phyloP scores from a whole-genome alignment of 2,888 invertebrate genomes.

The Seladonia tumulorum region DNA sequence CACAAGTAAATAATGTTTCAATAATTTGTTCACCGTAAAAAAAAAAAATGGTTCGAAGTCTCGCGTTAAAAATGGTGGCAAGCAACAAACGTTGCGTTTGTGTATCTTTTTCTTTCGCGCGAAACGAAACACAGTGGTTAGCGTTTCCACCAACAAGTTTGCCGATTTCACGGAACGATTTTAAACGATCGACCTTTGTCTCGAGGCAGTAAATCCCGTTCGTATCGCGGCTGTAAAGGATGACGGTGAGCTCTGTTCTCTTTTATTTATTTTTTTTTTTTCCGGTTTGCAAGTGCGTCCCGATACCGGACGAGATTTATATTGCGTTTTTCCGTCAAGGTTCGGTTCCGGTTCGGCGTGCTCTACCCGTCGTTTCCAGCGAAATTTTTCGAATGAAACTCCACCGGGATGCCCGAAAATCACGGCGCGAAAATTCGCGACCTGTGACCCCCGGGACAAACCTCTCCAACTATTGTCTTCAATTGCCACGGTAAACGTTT shows the following conservation, averaged over 20 bases:
- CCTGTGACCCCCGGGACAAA: not conserved
- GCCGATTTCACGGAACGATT: slow-evolving; percentile 16
- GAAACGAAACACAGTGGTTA: not conserved
- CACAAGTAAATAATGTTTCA: not conserved
- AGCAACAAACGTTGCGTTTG: not conserved
- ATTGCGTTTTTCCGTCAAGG: slow-evolving; percentile 10
- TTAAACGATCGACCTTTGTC: slow-evolving; percentile 16
- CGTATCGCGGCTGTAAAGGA: slow-evolving; percentile 21
- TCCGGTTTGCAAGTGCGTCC: not conserved
- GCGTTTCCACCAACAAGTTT: not conserved
- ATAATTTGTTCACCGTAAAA: not conserved
- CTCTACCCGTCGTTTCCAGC: not conserved
- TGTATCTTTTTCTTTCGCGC: not conserved
- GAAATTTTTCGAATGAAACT: slow-evolving; percentile 11
- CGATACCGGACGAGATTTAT: slow-evolving; percentile 22
- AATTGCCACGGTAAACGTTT: not conserved
- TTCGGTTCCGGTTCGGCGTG: not conserved
- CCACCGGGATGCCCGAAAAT: not conserved
- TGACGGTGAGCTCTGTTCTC: not conserved
- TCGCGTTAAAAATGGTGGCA: not conserved
- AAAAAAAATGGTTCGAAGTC: not conserved
- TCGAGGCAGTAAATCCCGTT: slow-evolving; percentile 13
- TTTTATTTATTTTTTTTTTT: too few species aligned
- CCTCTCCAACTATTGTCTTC: not conserved
- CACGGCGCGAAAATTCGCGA: not conserved